These are phyloP conservation scores for Campylomormyrus tamandua DNA, from an alignment of 2,113 vertebrate genomes.

Conservation along the genomic window DNA sequence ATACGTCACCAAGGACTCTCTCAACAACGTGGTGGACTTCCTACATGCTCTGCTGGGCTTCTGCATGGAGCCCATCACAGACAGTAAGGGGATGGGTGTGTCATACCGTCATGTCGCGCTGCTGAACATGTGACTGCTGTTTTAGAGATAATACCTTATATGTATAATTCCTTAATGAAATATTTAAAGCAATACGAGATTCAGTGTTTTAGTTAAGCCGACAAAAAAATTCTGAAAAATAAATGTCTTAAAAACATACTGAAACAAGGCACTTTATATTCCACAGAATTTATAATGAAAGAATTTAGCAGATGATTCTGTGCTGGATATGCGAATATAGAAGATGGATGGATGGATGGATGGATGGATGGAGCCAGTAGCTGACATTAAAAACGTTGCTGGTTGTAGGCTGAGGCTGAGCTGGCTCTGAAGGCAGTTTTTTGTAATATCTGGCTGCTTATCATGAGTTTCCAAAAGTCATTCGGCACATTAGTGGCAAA, in stretches of 20 bases:
- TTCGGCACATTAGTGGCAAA: neutral
- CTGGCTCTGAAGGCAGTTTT: neutral
- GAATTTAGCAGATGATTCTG: neutral
- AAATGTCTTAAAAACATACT: neutral
- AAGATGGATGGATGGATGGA: neutral
- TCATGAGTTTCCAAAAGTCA: neutral
- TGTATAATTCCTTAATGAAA: neutral
- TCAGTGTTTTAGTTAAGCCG: neutral
- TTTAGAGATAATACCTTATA: neutral
- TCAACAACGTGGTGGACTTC: slow-evolving; percentile 99
- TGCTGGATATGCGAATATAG: neutral
- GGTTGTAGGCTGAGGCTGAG: neutral
- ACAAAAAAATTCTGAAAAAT: neutral
- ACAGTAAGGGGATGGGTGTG: slow-evolving; percentile 76
- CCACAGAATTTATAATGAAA: neutral
- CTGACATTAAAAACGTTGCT: neutral
- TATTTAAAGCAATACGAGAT: neutral
- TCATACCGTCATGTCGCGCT: too few relatives aligned
- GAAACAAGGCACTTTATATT: neutral
- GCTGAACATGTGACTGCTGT: neutral
- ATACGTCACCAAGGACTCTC: slow-evolving; percentile 95
- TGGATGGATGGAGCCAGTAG: neutral
- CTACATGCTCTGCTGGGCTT: slow-evolving; percentile 96
- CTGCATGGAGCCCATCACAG: slow-evolving; percentile 97
- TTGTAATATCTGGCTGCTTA: neutral